phyloP scores from a whole-genome alignment of 2,888 invertebrate species.

The Drosophila kuntzei region DNA sequence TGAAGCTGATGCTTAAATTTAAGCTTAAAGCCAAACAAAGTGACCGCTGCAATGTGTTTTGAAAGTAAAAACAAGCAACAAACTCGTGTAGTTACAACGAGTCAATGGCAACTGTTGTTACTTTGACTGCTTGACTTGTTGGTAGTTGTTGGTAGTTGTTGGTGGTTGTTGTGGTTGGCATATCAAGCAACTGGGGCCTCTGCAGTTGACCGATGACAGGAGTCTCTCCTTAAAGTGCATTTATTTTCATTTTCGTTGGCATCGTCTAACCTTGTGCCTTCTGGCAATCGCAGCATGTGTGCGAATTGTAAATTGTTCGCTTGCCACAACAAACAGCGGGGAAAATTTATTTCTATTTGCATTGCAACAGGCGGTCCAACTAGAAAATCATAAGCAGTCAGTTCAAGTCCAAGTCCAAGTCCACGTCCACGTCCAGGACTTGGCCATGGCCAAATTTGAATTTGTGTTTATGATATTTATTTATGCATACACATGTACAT shows the following conservation, averaged over 20 bases:
- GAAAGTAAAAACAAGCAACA: constrained; percentile 68
- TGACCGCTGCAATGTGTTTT: constrained; percentile 46
- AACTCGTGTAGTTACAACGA: constrained; percentile 48
- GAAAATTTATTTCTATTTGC: constrained; percentile 72
- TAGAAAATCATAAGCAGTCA: constrained; percentile 63
- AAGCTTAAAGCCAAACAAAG: constrained; percentile 24
- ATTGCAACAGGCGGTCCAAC: constrained; percentile 40
- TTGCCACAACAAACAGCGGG: constrained; percentile 75
- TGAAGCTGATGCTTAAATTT: constrained; percentile 14
- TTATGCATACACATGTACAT: constrained; percentile 61
- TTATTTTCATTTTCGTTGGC: constrained; percentile 77
- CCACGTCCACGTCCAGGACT: constrained; percentile 22
- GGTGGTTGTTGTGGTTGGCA: constrained; percentile 46
- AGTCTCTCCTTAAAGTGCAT: constrained; percentile 69
- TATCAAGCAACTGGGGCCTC: constrained; percentile 74
- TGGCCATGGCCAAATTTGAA: constrained; percentile 49
- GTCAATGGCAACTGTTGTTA: constrained; percentile 54
- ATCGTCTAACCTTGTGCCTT: constrained; percentile 44
- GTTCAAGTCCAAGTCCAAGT: constrained; percentile 10
- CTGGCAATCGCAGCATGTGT: constrained; percentile 72
- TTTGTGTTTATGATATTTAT: constrained; percentile 63
- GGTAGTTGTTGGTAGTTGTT: constrained; percentile 13
- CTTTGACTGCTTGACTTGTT: constrained; percentile 31
- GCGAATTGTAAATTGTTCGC: constrained; percentile 76
- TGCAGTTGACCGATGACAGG: constrained; percentile 73